A percentile compares a stretch with the other conserved stretches of the same genome.
Evolutionary conservation across 2,797 vertebrate species (phyloP).

Genomic region (Falco columbarius): DNA sequence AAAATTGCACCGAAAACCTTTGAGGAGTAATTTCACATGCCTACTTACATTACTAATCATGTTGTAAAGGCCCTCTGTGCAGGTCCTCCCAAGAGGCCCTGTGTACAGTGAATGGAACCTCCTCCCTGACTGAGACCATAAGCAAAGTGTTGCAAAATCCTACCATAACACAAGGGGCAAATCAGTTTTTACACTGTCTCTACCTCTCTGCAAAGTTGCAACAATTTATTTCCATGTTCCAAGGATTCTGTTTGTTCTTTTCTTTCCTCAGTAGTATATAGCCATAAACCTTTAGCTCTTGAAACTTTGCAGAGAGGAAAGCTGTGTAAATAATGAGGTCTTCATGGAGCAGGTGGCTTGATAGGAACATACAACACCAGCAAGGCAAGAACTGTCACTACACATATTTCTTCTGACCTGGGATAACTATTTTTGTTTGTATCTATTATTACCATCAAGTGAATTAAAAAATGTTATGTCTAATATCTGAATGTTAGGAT

Average conservation of each 20-base stretch:
- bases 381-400: background rate
- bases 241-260: background rate
- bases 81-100: background rate
- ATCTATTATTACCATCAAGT: background rate
- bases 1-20: background rate
- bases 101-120: background rate
- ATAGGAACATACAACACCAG: background rate
- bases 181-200: background rate
- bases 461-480: background rate
- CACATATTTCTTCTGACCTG: background rate
- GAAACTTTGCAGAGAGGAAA: background rate
- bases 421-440: background rate
- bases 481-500: background rate
- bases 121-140: background rate
- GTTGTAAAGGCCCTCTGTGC: background rate
- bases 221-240: background rate
- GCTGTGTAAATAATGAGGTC: background rate
- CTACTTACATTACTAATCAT: background rate
- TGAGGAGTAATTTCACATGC: background rate
- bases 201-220: background rate
- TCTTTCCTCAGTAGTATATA: background rate
- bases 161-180: background rate
- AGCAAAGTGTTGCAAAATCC: background rate
- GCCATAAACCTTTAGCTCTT: background rate
- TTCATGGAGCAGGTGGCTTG: background rate